Evolutionary conservation across 2,113 vertebrate species (phyloP), one percentile per base, ranked within the genome.

Genomic region (Ammospiza caudacuta): DNA sequence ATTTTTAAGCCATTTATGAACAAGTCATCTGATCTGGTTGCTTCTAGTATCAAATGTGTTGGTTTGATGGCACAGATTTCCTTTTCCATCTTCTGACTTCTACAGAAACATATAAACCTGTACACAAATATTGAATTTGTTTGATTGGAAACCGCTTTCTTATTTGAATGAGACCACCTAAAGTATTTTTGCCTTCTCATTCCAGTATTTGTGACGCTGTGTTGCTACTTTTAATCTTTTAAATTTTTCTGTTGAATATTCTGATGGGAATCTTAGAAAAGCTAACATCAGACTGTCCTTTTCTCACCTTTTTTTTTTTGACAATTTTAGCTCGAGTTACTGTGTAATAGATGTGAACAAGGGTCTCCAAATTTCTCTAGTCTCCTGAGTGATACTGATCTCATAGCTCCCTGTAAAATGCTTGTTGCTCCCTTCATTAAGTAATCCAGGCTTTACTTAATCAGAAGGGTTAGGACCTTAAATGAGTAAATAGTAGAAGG

Each of bases 341-440:
- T 39, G 19, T 73, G 27, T 57, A 79, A 35, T 64, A 87, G 43
- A 23, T 85, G 54, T 84, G 67, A 69, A 47, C 54, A 61, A 79
- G 41, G 19, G 69, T 87, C 75, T 83, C 33, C 58, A 87, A 61
- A 79, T 92, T 84, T 87, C 82, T 94, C 37, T 66, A 76, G 74
- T 77, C 47, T 89, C 46, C 51, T 79, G 82, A 91, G 43, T 74
- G 87, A 79, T 79, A 41, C 84, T 89, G 87, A 73, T 79, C 81
- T 94, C 77, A 66, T 80, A 77, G 63, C 27, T 83, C 85, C 35
- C 43, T 77, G 55, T 55, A 62, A 93, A 95, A 85, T 82, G 62
- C 25, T 85, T 84, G 94, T 95, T 92, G 66, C 74, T 94, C 92
- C 75, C 72, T 91, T 97, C 91, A 89, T 94, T 93, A 95, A 86